Evolutionary conservation across 2,797 vertebrate genomes (phyloP).

Genomic region (Carduelis carduelis): DNA sequence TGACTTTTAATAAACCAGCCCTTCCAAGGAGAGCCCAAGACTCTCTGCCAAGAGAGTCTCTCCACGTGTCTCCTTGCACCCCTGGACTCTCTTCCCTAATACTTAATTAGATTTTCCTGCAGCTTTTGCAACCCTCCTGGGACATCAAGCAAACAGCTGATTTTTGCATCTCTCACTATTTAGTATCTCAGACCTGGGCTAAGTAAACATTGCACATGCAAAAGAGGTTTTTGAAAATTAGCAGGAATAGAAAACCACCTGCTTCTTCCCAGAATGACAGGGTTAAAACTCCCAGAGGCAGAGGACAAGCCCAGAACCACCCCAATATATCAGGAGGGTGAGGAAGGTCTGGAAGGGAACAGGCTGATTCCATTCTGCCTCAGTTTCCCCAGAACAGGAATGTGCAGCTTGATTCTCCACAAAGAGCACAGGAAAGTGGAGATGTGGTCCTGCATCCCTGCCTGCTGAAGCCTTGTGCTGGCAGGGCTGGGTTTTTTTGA

Average conservation of each 20-base stretch:
- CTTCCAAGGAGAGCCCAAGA: background rate
- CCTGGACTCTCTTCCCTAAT: background rate
- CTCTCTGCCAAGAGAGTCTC: background rate
- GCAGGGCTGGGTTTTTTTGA: background rate
- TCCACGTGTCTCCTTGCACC: background rate
- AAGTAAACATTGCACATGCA: rapidly evolving
- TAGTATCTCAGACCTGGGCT: background rate
- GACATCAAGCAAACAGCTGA: background rate
- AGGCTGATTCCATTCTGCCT: background rate
- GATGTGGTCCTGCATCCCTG: background rate
- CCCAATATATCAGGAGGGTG: background rate
- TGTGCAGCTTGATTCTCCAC: background rate
- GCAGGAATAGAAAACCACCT: background rate
- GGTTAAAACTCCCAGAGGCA: background rate
- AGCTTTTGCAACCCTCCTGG: background rate
- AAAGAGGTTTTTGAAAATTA: background rate
- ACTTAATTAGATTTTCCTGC: background rate
- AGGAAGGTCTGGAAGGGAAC: background rate
- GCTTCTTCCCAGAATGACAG: background rate
- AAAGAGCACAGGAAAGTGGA: background rate
- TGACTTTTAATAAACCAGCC: slow-evolving; percentile 30
- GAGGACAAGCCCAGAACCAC: background rate
- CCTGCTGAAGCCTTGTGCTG: background rate
- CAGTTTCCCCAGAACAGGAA: background rate
- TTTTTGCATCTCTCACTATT: background rate